phyloP scores from a whole-genome alignment of 2,113 vertebrate genomes.

The Eonycteris spelaea region DNA sequence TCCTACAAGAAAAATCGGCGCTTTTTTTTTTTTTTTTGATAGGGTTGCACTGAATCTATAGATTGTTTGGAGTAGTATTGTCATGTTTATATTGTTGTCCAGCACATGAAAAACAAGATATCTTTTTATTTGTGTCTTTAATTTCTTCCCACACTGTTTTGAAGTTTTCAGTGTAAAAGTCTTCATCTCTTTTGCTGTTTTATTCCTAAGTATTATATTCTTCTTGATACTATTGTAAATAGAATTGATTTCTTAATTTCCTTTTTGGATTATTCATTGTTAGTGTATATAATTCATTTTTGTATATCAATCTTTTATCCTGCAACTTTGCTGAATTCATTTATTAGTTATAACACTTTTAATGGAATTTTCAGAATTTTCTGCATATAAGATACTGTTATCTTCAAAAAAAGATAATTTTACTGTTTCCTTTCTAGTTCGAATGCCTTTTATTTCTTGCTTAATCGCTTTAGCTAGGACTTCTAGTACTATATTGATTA shows the following conservation, averaged over 20 bases:
- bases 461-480: background rate
- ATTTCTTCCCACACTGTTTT: background rate
- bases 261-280: background rate
- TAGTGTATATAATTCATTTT: background rate
- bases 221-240: background rate
- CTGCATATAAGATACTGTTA: background rate
- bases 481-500: background rate
- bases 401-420: background rate
- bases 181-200: background rate
- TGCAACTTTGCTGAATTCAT: background rate
- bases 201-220: background rate
- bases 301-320: background rate
- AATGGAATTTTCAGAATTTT: background rate
- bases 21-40: background rate
- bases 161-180: background rate
- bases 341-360: background rate
- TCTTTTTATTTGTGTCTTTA: background rate
- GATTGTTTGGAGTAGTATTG: background rate
- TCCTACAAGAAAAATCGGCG: background rate
- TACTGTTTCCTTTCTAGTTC: background rate
- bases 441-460: conserved; percentile 16
- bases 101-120: background rate
- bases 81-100: background rate
- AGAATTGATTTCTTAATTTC: background rate
- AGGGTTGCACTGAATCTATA: background rate